Percentiles rank a stretch among this genome's conserved stretches.
phyloP scores from a whole-genome alignment of 2,113 vertebrate genomes.

The Piaya cayana region DNA sequence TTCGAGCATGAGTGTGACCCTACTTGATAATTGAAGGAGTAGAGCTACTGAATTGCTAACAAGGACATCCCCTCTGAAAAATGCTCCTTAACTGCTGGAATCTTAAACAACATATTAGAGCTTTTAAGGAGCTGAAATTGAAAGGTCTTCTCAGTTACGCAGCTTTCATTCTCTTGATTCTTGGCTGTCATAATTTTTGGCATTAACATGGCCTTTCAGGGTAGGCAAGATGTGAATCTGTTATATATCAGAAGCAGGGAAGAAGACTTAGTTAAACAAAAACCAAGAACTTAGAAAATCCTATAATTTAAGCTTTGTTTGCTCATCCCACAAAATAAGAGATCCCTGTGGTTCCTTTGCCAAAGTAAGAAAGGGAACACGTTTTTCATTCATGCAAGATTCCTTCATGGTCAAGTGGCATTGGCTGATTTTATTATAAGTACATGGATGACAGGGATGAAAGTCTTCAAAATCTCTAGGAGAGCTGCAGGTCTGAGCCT shows the following conservation, averaged over 20 bases:
- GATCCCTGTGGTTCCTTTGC: background rate
- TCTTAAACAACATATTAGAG: constrained; percentile 30
- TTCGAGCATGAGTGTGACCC: constrained; percentile 33
- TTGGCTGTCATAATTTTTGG: background rate
- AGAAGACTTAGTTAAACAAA: background rate
- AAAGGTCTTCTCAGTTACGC: background rate
- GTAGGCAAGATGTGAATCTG: background rate
- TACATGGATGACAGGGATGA: background rate
- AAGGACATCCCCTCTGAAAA: constrained; percentile 29
- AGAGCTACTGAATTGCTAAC: constrained; percentile 41
- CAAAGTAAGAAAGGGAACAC: background rate
- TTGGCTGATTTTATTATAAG: background rate
- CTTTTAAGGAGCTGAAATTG: background rate
- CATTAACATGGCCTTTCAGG: background rate
- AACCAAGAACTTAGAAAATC: background rate
- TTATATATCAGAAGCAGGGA: background rate
- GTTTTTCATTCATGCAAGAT: background rate
- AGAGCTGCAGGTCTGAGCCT: background rate
- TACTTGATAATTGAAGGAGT: constrained; percentile 39
- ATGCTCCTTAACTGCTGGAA: constrained; percentile 34
- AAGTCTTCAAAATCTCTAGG: background rate
- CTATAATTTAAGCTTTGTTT: background rate
- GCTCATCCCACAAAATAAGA: background rate
- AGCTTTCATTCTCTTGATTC: background rate
- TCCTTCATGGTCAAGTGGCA: background rate